Evolutionary conservation across 2,888 invertebrate genomes (phyloP), one percentile per base, ranked within the genome.

Genomic region (Zygaena filipendulae): DNA sequence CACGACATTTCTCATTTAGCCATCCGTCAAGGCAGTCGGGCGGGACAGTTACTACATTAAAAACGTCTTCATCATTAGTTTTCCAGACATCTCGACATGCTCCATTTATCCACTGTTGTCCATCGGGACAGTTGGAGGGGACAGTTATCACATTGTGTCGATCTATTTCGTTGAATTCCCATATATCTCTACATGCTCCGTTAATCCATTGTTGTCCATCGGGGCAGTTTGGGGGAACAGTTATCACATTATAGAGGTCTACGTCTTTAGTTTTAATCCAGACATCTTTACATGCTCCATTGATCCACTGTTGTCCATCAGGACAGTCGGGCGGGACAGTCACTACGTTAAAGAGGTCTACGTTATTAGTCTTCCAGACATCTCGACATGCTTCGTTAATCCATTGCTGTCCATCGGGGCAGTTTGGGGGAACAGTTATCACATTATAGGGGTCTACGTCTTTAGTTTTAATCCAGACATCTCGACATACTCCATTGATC

Each of bases 181-280:
- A 56, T n/a, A 54, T 31, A 23, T 53, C 59, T 11, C 58, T 50
- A 27, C 59, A 59, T 31, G 43, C 38, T 2, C 52, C 57, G 30
- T 57, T 52, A 9, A 58, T 21, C 11, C 23, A 44, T 30, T 43
- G 32, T 27, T 52, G 49, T 4, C 45, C 45, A 3, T 10, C 11
- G 0, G 39, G 40, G 24, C 52, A 51, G 21, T 51, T 49, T 3
- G 41, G 29, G 4, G 50, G 50, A 1, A 47, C 49, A 0, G 52
- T 49, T 3, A 51, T 37, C 6, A 49, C 30, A 14, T 40, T 33
- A 3, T 13, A n/a, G 2, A 14, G 27, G 8, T 22, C 14, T 2
- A 10, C 3, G n/a, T 26, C 19, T n/a, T 12, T 12, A 4, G n/a
- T 36, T 30, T 40, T 44, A n/a, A n/a, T n/a, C 35, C 35, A 39